Conservation (phyloP, 2,888 invertebrate species). For the Spisula subtruncata region DNA sequence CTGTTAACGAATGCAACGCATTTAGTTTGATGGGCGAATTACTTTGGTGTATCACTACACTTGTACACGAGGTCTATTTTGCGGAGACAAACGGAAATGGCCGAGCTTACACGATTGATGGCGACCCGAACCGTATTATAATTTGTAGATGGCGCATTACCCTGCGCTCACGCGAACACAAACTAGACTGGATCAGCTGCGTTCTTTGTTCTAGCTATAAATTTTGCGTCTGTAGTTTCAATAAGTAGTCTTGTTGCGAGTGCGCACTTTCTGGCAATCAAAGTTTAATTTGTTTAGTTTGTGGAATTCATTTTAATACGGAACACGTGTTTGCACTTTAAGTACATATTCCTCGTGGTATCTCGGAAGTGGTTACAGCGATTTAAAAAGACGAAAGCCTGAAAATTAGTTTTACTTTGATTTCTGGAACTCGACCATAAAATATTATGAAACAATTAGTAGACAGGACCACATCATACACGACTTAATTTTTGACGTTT, state of each 20-base stretch:
- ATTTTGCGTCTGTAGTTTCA: slow-evolving; percentile 8
- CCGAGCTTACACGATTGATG: no score
- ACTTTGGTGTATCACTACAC: no score
- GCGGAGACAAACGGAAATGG: no score
- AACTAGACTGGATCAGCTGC: slow-evolving; percentile 20
- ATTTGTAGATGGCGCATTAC: neutral
- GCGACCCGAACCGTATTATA: neutral
- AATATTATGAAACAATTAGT: slow-evolving; percentile 13
- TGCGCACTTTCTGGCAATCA: slow-evolving; percentile 21
- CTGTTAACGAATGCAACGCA: no score
- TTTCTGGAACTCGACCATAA: neutral
- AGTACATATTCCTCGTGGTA: slow-evolving; percentile 15
- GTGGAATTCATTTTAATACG: slow-evolving; percentile 34
- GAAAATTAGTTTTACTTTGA: slow-evolving; percentile 36
- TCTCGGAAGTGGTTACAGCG: neutral
- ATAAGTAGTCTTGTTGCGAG: neutral
- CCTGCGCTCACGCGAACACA: neutral
- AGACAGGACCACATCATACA: neutral
- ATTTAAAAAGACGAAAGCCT: slow-evolving; percentile 33
- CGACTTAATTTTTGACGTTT: neutral
- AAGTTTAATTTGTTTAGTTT: slow-evolving; percentile 29
- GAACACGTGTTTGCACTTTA: slow-evolving; percentile 36
- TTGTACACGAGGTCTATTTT: no score
- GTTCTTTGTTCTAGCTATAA: slow-evolving; percentile 16
- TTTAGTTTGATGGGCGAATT: no score